phyloP scores from a whole-genome alignment of 2,888 invertebrate genomes.

The Hirtodrosophila trivittata region DNA sequence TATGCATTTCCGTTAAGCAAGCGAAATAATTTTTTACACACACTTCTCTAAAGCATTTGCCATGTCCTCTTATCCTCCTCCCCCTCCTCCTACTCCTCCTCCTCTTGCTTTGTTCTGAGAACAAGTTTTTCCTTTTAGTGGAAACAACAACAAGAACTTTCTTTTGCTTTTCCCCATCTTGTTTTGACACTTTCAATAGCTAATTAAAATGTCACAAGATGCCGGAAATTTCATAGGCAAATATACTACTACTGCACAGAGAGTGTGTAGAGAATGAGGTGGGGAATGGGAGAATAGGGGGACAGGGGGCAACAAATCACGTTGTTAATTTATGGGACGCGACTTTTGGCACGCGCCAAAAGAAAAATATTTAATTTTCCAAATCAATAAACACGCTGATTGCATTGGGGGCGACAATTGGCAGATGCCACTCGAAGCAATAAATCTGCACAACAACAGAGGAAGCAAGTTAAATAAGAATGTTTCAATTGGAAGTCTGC shows the following conservation, averaged over 20 bases:
- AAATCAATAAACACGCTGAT: conserved; percentile 79
- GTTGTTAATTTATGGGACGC: conserved; percentile 64
- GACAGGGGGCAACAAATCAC: conserved; percentile 53
- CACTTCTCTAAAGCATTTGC: background rate
- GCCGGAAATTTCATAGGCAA: conserved; percentile 54
- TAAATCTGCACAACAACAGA: conserved; percentile 54
- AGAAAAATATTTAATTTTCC: conserved; percentile 77
- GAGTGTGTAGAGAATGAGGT: background rate
- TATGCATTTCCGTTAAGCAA: conserved; percentile 79
- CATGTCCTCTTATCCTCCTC: conserved; percentile 5
- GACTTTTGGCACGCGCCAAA: conserved; percentile 64
- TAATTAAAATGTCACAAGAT: conserved; percentile 66
- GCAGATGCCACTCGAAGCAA: conserved; percentile 69
- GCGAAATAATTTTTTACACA: conserved; percentile 57
- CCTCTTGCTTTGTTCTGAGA: conserved; percentile 26
- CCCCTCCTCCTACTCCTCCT: conserved; percentile 1
- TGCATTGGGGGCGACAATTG: conserved; percentile 75
- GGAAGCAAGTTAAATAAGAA: background rate
- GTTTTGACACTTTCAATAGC: conserved; percentile 37
- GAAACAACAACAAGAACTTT: conserved; percentile 34
- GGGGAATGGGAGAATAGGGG: background rate
- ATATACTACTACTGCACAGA: conserved; percentile 1
- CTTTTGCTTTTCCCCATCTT: conserved; percentile 4
- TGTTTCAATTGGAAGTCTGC: background rate
- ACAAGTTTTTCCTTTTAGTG: conserved; percentile 74